Base-by-base conservation (phyloP, 92 coral and sea anemone genomes). In the Micromussa lordhowensis region DNA sequence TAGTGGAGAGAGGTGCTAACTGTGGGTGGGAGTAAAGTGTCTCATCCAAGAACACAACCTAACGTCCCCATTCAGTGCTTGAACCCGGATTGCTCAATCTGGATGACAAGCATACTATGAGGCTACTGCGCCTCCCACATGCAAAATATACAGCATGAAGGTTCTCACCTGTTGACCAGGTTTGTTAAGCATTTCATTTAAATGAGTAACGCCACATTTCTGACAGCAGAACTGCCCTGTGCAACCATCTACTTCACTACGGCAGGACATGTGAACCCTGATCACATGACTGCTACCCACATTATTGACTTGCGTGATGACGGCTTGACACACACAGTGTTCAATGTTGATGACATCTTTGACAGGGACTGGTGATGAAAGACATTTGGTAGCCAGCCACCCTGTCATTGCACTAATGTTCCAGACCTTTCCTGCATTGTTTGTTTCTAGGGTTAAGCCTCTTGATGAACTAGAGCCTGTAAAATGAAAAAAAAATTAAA, bases 371-470 rank as follows among this genome's bases (percentile, higher is more conserved):
- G 95, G 82, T 30, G 92, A 61, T 35, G 90, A 87, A 6, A 97
- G 91, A 53, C 84, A 91, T 84, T 90, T 93, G 38, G 98, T 95
- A 24, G 99, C 93, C 68, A 97, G 89, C 99, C 99, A 97, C 26
- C 99, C 99, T 73, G 96, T 84, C 66, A 90, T 83, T 7, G 91
- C 70, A 69, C 99, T 97, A 1, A 93, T 81, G 87, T 97, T 97
- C 97, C 97, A 95, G 44, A 97, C 80, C 57, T 80, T 92, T 31
- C 98, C 98, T 58, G 88, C 93, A 55, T 93, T 85, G 87, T 83
- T 75, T 49, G 89, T 89, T 53, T 83, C 84, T 1, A 96, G 92
- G 68, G 59, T 82, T 9, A 96, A 82, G 1, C 58, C 22, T 40
- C 78, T 90, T 19, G 86, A 58, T 84, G 82, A 63, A 68, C 83